Evolutionary conservation across 2,113 vertebrate species (phyloP).

Genomic region (Aspidoscelis tigris): DNA sequence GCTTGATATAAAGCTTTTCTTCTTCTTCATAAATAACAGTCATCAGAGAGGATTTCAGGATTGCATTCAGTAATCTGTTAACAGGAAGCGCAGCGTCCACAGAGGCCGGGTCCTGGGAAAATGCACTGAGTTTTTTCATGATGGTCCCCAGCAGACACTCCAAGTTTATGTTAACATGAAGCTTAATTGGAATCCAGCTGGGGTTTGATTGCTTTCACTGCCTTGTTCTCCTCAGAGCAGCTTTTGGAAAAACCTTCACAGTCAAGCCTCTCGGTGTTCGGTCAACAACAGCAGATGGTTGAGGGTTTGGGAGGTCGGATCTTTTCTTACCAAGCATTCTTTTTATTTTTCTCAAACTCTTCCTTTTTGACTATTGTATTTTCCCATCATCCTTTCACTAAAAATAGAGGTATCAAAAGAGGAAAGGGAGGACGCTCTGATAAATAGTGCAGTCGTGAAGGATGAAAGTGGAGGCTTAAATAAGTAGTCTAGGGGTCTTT

Average conservation of each 20-base stretch:
- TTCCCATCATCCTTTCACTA: not conserved
- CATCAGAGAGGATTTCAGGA: constrained; percentile 47
- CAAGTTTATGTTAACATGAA: constrained; percentile 59
- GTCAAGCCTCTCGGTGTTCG: constrained; percentile 41
- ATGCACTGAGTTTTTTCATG: constrained; percentile 46
- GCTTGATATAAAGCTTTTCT: constrained; percentile 26
- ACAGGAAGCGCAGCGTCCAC: constrained; percentile 41
- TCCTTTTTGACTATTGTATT: not conserved
- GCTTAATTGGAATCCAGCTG: constrained; percentile 67
- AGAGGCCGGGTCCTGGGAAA: constrained; percentile 59
- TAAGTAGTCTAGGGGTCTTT: not conserved
- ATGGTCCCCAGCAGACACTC: constrained; percentile 41
- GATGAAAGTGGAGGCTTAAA: not conserved
- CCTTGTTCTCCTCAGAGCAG: constrained; percentile 52
- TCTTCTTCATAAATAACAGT: constrained; percentile 49
- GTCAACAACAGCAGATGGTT: constrained; percentile 45
- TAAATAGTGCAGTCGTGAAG: not conserved
- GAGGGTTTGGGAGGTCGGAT: constrained; percentile 44
- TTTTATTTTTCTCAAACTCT: constrained; percentile 34
- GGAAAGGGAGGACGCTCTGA: not conserved
- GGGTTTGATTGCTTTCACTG: constrained; percentile 53
- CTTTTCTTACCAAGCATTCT: constrained; percentile 26
- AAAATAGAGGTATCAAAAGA: not conserved
- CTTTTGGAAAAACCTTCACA: constrained; percentile 48
- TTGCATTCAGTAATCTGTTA: constrained; percentile 42